A percentile compares a stretch with the other conserved stretches of the same genome.
These are phyloP conservation scores for Hirtodrosophila alboralis DNA, from an alignment of 2,888 invertebrate genomes.

Conservation along the genomic window DNA sequence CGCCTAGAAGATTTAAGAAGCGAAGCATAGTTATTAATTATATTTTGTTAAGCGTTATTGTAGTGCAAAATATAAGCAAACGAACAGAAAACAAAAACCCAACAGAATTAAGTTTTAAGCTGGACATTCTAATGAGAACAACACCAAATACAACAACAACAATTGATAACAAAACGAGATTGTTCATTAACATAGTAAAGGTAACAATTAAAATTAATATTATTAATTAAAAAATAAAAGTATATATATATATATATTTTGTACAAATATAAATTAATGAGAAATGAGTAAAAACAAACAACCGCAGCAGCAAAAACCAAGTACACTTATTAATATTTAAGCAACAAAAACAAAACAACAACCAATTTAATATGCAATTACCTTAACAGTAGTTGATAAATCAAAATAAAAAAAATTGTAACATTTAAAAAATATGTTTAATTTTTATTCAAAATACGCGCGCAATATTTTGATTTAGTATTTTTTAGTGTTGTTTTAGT, in stretches of 20 bases:
- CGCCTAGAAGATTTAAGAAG: conserved; percentile 41
- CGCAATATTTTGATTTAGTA: too few species aligned
- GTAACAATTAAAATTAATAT: conserved; percentile 26
- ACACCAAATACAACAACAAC: conserved; percentile 20
- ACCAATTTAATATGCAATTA: conserved; percentile 80
- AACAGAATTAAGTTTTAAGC: conserved; percentile 69
- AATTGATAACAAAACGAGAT: conserved; percentile 36
- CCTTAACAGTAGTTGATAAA: conserved; percentile 79
- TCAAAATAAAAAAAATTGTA: conserved; percentile 74
- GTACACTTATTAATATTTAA: conserved; percentile 78
- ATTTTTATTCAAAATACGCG: conserved; percentile 13
- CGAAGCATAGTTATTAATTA: conserved; percentile 72
- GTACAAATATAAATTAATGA: conserved; percentile 74
- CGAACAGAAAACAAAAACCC: conserved; percentile 33
- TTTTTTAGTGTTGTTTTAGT: too few species aligned
- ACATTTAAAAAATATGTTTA: conserved; percentile 48
- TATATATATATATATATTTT: conserved; percentile 71
- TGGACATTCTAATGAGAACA: conserved; percentile 28
- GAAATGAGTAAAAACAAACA: conserved; percentile 27
- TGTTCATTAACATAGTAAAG: conserved; percentile 66
- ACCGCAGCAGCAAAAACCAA: conserved; percentile 69
- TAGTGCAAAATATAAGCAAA: conserved; percentile 60
- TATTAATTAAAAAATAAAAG: conserved; percentile 32
- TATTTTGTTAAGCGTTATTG: conserved; percentile 81
- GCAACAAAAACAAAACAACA: conserved; percentile 59